These are phyloP conservation scores for Masnerella sp. DNA, from an alignment of 2,888 invertebrate genomes.

Conservation along the genomic window DNA sequence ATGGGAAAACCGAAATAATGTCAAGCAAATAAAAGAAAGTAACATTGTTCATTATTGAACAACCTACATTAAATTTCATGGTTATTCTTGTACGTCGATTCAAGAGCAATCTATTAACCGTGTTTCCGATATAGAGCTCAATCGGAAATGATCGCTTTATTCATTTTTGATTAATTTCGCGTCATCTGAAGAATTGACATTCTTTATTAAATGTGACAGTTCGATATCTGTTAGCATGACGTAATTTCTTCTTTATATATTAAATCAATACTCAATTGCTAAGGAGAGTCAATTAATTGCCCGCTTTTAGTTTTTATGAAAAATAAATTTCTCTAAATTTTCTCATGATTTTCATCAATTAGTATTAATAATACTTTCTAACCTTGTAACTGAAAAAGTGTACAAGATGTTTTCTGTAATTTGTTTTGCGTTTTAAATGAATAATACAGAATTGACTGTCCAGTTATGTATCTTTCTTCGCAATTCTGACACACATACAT, in stretches of 20 bases:
- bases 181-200: not conserved
- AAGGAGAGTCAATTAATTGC: no score
- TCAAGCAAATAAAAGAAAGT: conserved; percentile 36
- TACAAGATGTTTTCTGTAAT: conserved; percentile 13
- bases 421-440: conserved; percentile 19
- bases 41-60: conserved; percentile 31
- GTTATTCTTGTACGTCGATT: conserved; percentile 31
- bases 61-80: conserved; percentile 38
- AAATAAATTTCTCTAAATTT: not conserved
- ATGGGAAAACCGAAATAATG: conserved; percentile 38
- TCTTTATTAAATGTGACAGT: not conserved
- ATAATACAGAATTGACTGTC: conserved; percentile 23
- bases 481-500: conserved; percentile 23
- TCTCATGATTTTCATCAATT: no score
- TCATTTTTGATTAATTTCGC: conserved; percentile 15
- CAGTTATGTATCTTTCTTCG: conserved; percentile 23
- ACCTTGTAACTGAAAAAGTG: conserved; percentile 3
- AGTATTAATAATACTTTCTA: no score
- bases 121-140: conserved; percentile 1
- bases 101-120: conserved; percentile 18
- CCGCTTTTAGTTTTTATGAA: no score
- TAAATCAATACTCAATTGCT: no score
- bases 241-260: not conserved
- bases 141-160: conserved; percentile 17
- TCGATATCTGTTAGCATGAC: not conserved